Evolutionary conservation across 2,113 vertebrate species (phyloP).

Genomic region (Nothoprocta pentlandii): DNA sequence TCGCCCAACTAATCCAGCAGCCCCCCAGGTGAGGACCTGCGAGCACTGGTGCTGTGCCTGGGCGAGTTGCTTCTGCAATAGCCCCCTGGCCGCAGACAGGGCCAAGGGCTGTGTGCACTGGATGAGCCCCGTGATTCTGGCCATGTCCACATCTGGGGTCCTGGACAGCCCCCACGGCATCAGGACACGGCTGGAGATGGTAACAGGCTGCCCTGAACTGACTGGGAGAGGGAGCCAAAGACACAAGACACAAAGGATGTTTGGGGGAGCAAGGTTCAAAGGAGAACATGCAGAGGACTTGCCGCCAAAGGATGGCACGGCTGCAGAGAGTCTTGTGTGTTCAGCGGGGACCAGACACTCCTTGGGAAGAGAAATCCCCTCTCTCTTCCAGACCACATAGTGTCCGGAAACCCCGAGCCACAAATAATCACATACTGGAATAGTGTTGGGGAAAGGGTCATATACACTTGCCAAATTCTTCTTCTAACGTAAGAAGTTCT

Average conservation of each 20-base stretch:
- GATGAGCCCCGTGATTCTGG: background rate
- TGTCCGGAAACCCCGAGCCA: slow-evolving; percentile 44
- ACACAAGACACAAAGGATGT: rapidly evolving
- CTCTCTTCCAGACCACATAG: background rate
- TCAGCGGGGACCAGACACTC: background rate
- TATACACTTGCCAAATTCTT: slow-evolving; percentile 9
- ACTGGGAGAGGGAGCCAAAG: background rate
- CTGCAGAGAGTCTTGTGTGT: background rate
- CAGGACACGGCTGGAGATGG: background rate
- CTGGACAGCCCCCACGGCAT: rapidly evolving
- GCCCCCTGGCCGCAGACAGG: background rate
- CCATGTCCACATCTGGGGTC: rapidly evolving
- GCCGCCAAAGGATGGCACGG: rapidly evolving
- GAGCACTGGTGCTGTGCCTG: background rate
- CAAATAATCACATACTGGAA: slow-evolving; percentile 10
- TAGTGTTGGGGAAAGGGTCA: background rate
- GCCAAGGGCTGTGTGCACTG: background rate
- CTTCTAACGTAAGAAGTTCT: background rate
- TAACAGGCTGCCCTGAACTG: background rate
- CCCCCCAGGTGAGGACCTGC: background rate
- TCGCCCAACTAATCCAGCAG: background rate
- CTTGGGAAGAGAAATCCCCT: background rate
- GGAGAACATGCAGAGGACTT: background rate
- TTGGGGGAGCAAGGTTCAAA: rapidly evolving
- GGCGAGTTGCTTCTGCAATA: background rate